Base-by-base conservation (phyloP, 1,140 invertebrate species). In the Heliconius hermathena region DNA sequence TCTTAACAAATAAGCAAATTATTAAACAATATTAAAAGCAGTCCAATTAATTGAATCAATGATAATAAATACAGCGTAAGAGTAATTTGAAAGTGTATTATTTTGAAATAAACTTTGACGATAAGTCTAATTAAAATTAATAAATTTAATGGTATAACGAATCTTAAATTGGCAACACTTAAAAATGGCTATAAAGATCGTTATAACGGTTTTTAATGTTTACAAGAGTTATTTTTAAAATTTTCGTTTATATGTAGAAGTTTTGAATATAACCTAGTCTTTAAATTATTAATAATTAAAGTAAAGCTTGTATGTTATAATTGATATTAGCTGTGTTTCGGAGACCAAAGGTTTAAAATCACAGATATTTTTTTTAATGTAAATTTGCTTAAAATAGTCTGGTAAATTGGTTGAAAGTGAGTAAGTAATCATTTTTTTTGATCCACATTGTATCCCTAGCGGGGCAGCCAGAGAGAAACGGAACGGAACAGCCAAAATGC, bases 91-190 rank as follows among this genome's bases (percentile, higher is more conserved):
- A 66, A 66, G 60, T 29, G 60, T 22, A 66, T 66, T 66, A 66
- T 66, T 66, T 66, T 66, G 60, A 66, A 66, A 66, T 66, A 66
- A 66, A 66, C 26, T 66, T 66, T 29, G 60, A 29, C 60, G 22
- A 66, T 66, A 66, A 66, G 60, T 49, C 72, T 78, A 78, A 78
- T 81, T 78, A 81, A 71, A 70, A 78, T 74, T 78, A 73, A 60
- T 73, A 80, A 74, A 36, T 73, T 74, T 71, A 57, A 78, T 74
- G 60, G 60, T 81, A 75, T 81, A 66, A 57, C 76, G 76, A 81
- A 81, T 81, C 76, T 71, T 33, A 81, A 81, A 81, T 81, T 72
- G 76, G 76, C 80, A 81, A 72, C 72, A 75, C 76, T 54, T 41
- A 26, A 71, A 29, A 66, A 29, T 66, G 9, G 54, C 29, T 52